phyloP scores from a whole-genome alignment of 2,113 vertebrate species.

The Parus major region DNA sequence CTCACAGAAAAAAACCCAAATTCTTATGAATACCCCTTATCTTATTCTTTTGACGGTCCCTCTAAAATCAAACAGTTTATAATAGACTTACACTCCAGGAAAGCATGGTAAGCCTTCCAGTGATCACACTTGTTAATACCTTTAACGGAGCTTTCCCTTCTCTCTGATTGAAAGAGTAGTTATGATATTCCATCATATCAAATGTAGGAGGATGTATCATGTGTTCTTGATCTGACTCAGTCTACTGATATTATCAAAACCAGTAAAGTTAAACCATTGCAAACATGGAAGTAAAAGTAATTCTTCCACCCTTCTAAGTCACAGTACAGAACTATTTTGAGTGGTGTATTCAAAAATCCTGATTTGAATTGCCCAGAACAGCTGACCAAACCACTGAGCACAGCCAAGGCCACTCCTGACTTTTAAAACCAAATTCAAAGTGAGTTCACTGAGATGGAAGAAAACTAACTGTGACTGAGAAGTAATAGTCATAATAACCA shows the following conservation, averaged over 20 bases:
- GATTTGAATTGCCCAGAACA: background rate
- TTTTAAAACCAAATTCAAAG: background rate
- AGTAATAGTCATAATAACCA: background rate
- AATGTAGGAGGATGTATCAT: background rate
- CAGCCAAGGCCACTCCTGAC: background rate
- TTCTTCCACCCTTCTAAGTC: background rate
- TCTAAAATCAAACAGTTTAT: background rate
- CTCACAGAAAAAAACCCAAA: background rate
- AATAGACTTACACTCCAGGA: background rate
- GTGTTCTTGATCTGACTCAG: background rate
- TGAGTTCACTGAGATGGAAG: background rate
- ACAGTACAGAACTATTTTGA: slow-evolving; percentile 23
- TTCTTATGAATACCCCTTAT: background rate
- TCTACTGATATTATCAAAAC: background rate
- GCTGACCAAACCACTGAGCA: background rate
- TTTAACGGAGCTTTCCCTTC: background rate
- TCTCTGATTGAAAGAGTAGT: background rate
- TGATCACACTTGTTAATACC: background rate
- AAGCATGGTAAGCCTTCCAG: background rate
- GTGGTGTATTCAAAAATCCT: background rate
- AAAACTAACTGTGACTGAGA: background rate
- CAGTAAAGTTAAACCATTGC: background rate
- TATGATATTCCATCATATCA: background rate
- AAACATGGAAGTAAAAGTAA: background rate
- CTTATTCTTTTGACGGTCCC: background rate